phyloP scores from a whole-genome alignment of 2,113 vertebrate genomes.

The Gopherus evgoodei region DNA sequence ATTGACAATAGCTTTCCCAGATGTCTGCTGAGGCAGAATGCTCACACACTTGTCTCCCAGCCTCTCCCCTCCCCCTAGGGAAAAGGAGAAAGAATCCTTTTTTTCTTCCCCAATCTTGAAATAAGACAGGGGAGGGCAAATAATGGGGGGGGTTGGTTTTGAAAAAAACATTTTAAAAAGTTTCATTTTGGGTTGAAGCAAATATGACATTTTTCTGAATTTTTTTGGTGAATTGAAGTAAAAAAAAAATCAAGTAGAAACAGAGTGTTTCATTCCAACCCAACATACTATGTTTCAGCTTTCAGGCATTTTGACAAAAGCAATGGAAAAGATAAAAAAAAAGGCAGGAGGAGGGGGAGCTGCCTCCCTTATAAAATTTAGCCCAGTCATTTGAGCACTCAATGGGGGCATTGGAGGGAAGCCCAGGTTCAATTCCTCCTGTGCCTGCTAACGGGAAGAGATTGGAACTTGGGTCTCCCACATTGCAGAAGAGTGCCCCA shows the following conservation, averaged over 20 bases:
- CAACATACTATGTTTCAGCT: neutral
- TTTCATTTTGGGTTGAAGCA: neutral
- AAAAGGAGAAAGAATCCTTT: neutral
- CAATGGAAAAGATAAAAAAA: too few species aligned
- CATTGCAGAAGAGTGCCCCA: neutral
- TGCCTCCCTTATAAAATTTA: too few species aligned
- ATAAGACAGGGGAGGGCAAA: neutral
- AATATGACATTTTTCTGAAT: neutral
- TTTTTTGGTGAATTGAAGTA: neutral
- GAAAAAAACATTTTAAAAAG: too few species aligned
- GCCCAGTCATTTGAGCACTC: too few species aligned
- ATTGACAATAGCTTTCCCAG: neutral
- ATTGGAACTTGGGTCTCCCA: neutral
- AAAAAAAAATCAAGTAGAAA: neutral
- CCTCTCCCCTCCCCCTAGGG: too few species aligned
- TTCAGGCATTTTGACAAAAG: too few species aligned
- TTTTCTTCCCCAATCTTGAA: too few species aligned
- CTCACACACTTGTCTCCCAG: neutral
- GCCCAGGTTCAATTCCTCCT: neutral
- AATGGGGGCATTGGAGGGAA: neutral
- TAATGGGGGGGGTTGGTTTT: too few species aligned
- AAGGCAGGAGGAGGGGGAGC: too few species aligned
- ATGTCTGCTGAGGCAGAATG: neutral
- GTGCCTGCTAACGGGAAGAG: neutral
- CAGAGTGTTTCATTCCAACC: neutral